phyloP scores from a whole-genome alignment of 2,888 invertebrate genomes.

The Pilophorus perplexus region DNA sequence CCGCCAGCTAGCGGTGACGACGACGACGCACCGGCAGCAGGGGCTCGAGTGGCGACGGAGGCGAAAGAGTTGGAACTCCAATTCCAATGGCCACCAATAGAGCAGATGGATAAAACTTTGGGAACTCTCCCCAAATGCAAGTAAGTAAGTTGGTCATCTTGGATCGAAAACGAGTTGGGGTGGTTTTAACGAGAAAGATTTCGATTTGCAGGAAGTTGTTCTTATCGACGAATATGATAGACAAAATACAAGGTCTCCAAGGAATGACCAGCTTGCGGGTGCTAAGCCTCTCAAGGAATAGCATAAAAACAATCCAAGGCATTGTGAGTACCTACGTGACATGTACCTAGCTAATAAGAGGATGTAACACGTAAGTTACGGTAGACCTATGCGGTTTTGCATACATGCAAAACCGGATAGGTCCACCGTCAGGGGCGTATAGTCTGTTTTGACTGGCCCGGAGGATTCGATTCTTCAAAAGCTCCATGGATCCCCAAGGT shows the following conservation, averaged over 20 bases:
- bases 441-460: too few relatives aligned
- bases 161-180: neutral
- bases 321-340: constrained; percentile 14
- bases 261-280: constrained; percentile 29
- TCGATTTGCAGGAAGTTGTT: constrained; percentile 15
- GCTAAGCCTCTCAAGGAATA: constrained; percentile 18
- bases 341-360: neutral
- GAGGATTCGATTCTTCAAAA: too few relatives aligned
- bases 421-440: too few relatives aligned
- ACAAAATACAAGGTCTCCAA: constrained; percentile 34
- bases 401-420: too few relatives aligned
- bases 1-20: neutral
- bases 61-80: constrained; percentile 25
- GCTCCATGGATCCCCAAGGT: too few relatives aligned
- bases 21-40: neutral
- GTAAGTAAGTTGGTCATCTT: neutral
- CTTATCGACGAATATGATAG: constrained; percentile 29
- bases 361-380: too few relatives aligned
- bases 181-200: neutral
- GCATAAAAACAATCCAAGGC: constrained; percentile 31
- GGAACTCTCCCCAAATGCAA: constrained; percentile 28
- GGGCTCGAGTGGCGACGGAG: constrained; percentile 7
- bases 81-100: constrained; percentile 33
- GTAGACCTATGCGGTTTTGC: too few relatives aligned
- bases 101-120: constrained; percentile 33